These are phyloP conservation scores for Papilio aristodemus DNA, from an alignment of 1,140 invertebrate species.

Conservation along the genomic window DNA sequence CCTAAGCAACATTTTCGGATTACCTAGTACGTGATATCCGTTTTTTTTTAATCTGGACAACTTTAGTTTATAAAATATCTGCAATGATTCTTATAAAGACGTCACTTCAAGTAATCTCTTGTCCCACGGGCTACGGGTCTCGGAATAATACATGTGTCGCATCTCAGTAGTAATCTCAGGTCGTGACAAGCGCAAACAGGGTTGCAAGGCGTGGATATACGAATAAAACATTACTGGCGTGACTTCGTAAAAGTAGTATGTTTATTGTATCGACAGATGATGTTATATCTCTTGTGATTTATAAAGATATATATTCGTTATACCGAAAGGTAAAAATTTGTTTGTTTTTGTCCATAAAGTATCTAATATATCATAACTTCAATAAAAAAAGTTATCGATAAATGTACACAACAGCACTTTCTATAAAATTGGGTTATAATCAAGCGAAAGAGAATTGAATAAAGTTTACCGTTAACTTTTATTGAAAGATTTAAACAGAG, in stretches of 20 bases:
- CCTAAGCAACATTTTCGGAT: too few species aligned
- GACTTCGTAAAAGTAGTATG: slow-evolving; percentile 37
- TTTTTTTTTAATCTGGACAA: too few species aligned
- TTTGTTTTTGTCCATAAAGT: too few species aligned
- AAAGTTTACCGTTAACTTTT: slow-evolving; percentile 34
- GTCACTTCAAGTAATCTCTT: slow-evolving; percentile 66
- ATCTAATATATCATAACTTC: too few species aligned
- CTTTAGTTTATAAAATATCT: slow-evolving; percentile 16
- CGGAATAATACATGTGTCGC: slow-evolving; percentile 75
- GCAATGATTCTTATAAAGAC: slow-evolving; percentile 42
- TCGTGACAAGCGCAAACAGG: slow-evolving; percentile 70
- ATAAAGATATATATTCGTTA: too few species aligned
- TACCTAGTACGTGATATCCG: too few species aligned
- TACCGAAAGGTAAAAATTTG: too few species aligned
- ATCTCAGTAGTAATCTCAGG: slow-evolving; percentile 76
- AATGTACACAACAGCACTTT: neutral
- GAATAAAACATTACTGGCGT: slow-evolving; percentile 68
- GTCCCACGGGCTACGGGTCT: slow-evolving; percentile 61
- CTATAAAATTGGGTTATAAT: slow-evolving; percentile 32
- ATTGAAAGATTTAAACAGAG: slow-evolving; percentile 30
- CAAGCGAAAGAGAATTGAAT: slow-evolving; percentile 32
- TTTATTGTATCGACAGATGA: neutral
- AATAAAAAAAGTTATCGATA: slow-evolving; percentile 31
- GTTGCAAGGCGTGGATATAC: slow-evolving; percentile 52
- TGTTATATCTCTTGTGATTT: neutral